A percentile compares a stretch with the other conserved stretches of the same genome.
phyloP scores from a whole-genome alignment of 2,797 vertebrate genomes.

The Anableps anableps region DNA sequence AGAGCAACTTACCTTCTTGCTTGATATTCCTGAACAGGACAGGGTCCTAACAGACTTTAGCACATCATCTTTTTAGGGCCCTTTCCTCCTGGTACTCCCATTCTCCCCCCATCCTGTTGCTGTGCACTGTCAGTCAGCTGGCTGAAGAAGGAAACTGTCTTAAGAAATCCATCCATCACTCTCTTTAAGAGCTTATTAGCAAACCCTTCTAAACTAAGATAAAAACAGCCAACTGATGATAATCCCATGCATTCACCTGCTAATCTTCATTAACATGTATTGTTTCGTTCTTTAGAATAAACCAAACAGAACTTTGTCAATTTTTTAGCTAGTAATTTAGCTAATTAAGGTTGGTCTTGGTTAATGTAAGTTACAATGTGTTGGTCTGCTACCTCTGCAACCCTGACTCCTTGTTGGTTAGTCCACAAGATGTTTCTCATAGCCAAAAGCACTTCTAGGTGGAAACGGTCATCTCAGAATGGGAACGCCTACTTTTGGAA shows the following conservation, averaged over 20 bases:
- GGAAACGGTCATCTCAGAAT: no score
- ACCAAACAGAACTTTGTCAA: neutral
- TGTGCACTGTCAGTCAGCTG: neutral
- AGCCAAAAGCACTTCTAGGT: neutral
- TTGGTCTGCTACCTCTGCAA: neutral
- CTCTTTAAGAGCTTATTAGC: neutral
- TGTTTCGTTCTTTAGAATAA: neutral
- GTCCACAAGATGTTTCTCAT: neutral
- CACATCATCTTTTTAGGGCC: neutral
- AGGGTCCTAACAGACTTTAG: neutral
- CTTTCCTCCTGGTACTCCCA: neutral
- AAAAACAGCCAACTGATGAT: no score
- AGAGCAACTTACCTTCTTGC: constrained; percentile 9
- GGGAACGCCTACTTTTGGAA: neutral
- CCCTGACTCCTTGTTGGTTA: no score
- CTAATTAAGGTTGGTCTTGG: neutral
- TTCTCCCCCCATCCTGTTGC: neutral
- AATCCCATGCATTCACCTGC: neutral
- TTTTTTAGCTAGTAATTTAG: neutral
- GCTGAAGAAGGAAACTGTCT: neutral
- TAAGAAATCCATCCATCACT: neutral
- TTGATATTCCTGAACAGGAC: constrained; percentile 5
- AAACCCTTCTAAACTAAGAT: neutral
- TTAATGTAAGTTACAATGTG: neutral
- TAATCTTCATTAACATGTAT: neutral